Base-by-base conservation (phyloP, 2,888 invertebrate species). In the Gortyna flavago region DNA sequence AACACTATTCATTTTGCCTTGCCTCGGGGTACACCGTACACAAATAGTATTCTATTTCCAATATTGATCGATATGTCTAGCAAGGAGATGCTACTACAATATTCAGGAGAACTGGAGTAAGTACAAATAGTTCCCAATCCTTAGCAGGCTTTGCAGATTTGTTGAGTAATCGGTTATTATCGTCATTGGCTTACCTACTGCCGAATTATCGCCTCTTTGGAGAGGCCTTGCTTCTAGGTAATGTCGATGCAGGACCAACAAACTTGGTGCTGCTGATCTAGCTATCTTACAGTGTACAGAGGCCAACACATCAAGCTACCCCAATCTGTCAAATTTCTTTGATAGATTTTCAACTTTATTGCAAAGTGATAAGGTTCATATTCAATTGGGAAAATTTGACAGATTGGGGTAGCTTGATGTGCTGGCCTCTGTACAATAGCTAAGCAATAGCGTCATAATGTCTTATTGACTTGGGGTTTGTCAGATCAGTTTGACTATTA, bases 11-110 rank as follows among this genome's bases (percentile, higher is more conserved):
- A n/a, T 38, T 87, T 79, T 65, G 57, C 32, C 59, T 38, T 75
- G 59, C 84, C 84, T 59, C 66, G 13, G 81, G 85, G 75, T 73
- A 80, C 70, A 85, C 72, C 81, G 74, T 75, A 80, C 70, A 85
- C 70, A 71, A 80, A 87, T 87, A 73, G 87, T 80, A 87, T 87
- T 84, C 81, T 80, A 77, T 85, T 77, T 74, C 69, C 72, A 85
- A 77, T 85, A 87, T 80, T 75, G 72, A 85, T 85, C 74, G 80
- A 79, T 84, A 69, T 84, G 62, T 51, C 32, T 54, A 74, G 57
- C n/a, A 73, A 76, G 38, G 87, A 74, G 61, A 32, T 41, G 25
- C 38, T 69, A 44, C 54, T 68, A 73, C 13, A 79, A 64, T 61
- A 68, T 75, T 67, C 59, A 68, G n/a, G 35, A 72, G 48, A 29